Conservation (phyloP, 2,797 vertebrate genomes). For the Phoxinus dragarum region DNA sequence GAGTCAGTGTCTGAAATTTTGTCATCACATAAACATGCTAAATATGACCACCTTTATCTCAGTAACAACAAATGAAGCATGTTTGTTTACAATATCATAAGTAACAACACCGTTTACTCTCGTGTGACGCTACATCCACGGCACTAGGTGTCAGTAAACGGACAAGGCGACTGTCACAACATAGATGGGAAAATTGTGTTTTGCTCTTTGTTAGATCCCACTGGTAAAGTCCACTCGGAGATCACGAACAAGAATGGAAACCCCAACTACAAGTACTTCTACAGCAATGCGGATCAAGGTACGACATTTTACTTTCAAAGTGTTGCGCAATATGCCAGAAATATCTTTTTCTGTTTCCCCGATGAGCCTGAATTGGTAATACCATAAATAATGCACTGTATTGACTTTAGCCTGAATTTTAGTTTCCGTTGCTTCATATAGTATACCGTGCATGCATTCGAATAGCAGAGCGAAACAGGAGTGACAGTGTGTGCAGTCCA, state of each 20-base stretch:
- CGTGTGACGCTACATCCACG: not conserved
- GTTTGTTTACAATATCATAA: not conserved
- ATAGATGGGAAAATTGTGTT: not conserved
- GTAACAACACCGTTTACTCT: not conserved
- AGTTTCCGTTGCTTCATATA: not conserved
- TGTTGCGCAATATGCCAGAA: not conserved
- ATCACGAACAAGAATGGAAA: slow-evolving; percentile 95
- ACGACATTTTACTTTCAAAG: slow-evolving; percentile 42
- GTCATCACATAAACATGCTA: not conserved
- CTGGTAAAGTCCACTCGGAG: slow-evolving; percentile 90
- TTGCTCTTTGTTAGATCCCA: slow-evolving; percentile 82
- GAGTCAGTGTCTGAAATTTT: not conserved
- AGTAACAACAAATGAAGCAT: not conserved
- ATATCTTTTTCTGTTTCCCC: not conserved
- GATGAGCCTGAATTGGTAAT: not conserved
- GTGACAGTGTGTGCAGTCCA: not conserved
- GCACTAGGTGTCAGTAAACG: not conserved
- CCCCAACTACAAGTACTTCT: slow-evolving; percentile 98
- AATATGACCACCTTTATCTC: too few species aligned
- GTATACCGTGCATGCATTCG: not conserved
- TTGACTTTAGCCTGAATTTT: not conserved
- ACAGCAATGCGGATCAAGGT: slow-evolving; percentile 96
- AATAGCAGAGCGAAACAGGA: not conserved
- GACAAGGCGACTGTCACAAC: not conserved
- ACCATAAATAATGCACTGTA: not conserved